Base-by-base conservation (phyloP, 1,140 invertebrate species). In the Fopius arisanus region DNA sequence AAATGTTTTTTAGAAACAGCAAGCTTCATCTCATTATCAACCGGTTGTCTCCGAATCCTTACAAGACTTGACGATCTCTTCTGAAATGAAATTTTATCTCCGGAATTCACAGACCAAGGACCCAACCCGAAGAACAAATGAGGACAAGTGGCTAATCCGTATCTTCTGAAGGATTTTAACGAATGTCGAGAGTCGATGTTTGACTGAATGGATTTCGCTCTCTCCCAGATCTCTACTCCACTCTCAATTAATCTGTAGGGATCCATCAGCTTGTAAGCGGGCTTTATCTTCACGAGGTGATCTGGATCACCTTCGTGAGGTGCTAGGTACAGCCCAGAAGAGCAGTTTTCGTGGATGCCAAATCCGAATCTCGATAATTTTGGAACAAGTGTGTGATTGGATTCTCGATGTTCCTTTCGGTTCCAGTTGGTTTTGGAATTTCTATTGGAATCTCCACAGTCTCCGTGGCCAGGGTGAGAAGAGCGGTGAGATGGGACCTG, bases 91-190 rank as follows among this genome's bases (percentile, higher is more conserved):
- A 80, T 82, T 72, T 81, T 83, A 69, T 89, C 88, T 0, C 89
- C 89, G 10, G 84, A 79, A 16, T 83, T 79, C 5, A 90, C 81
- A 9, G 81, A 80, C 88, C 87, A 89, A 6, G 88, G 88, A 7
- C 90, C 89, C 28, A 91, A 80, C 7, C 87, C 89, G 65, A 85
- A 77, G 0, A 89, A 73, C 72, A 91, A 90, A 69, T 89, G 83
- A 2, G 88, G 81, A 12, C 86, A 80, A 0, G 87, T 80, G 2
- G 80, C 77, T 1, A 90, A 75, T 0, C 84, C 88, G 67, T 89
- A 90, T 54, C 85, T 75, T 51, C 89, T 80, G 9, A 79, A 80
- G 71, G 88, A 88, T 67, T 76, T 83, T 7, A 51, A 48, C 37
- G 37, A 48, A 29, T 51, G 71, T 67, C 21, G 10, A 14, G 28